Conservation (phyloP, 2,888 invertebrate genomes). For the Masnerella sp. region DNA sequence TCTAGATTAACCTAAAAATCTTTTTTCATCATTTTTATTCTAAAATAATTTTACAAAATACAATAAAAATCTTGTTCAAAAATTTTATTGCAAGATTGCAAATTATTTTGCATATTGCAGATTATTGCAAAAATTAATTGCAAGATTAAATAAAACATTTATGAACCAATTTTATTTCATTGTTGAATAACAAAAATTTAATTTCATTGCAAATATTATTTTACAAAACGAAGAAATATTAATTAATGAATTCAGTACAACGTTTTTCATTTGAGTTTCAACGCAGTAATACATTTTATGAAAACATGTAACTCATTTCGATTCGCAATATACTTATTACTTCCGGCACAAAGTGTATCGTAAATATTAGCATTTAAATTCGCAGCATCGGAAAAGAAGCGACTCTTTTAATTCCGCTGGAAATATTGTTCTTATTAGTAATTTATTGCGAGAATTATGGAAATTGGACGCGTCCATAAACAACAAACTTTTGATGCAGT, state of each 20-base stretch:
- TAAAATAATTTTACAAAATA: no score
- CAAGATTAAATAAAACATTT: no score
- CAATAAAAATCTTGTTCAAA: no score
- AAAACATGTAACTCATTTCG: slow-evolving; percentile 4
- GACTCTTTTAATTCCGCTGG: slow-evolving; percentile 7
- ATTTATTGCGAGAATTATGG: slow-evolving; percentile 13
- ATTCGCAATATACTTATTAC: slow-evolving; percentile 10
- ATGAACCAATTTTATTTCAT: no score
- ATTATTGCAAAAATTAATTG: no score
- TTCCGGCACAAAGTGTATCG: background rate
- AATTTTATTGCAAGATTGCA: no score
- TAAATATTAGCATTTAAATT: slow-evolving; percentile 38
- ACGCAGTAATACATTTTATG: background rate
- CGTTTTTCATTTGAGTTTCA: slow-evolving; percentile 14
- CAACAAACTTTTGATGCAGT: no score
- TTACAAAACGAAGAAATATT: background rate
- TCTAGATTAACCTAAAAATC: no score
- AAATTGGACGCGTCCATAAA: slow-evolving; percentile 9
- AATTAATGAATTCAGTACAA: no score
- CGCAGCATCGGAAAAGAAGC: slow-evolving; percentile 1
- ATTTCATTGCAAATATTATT: background rate
- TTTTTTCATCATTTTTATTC: no score
- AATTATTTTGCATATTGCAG: no score
- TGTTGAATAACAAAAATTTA: background rate
- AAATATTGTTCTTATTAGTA: slow-evolving; percentile 27